phyloP scores from a whole-genome alignment of 2,797 vertebrate genomes.

The Microcaecilia unicolor region DNA sequence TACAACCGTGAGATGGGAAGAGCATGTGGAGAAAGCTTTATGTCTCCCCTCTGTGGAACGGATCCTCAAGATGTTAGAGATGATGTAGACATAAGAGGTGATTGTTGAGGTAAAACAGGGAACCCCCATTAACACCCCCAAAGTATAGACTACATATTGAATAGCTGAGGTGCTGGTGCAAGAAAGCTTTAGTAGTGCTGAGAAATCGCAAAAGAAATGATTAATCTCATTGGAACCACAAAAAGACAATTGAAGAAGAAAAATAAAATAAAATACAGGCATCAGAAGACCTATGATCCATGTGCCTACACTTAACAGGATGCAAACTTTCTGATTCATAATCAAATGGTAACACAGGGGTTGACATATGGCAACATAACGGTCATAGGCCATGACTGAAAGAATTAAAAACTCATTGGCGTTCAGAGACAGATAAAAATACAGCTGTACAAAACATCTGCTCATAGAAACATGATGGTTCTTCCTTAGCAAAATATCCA shows the following conservation, averaged over 20 bases:
- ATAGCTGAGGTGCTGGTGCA: constrained; percentile 10
- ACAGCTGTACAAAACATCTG: constrained; percentile 11
- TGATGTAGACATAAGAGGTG: too few species aligned
- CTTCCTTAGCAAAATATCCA: constrained; percentile 6
- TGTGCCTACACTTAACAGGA: not conserved
- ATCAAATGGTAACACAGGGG: not conserved
- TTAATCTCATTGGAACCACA: constrained; percentile 10
- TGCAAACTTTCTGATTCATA: constrained; percentile 4
- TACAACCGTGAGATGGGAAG: too few species aligned
- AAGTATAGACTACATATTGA: constrained; percentile 17
- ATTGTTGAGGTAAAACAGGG: too few species aligned
- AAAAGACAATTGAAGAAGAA: constrained; percentile 15
- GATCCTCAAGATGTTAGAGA: too few species aligned
- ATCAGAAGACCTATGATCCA: not conserved
- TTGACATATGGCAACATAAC: constrained; percentile 6
- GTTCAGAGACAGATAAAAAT: constrained; percentile 13
- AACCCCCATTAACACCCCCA: constrained; percentile 22
- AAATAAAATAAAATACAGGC: not conserved
- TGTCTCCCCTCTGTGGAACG: too few species aligned
- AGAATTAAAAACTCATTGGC: constrained; percentile 7
- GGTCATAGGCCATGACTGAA: constrained; percentile 16
- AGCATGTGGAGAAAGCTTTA: too few species aligned
- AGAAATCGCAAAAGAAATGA: too few species aligned
- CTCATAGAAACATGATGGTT: constrained; percentile 5
- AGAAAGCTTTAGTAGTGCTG: too few species aligned